A percentile compares a stretch with the other conserved stretches of the same genome.
Evolutionary conservation across 37 sponge, comb jelly and placozoan genomes (phyloP).

Genomic region (Haliclona indistincta): DNA sequence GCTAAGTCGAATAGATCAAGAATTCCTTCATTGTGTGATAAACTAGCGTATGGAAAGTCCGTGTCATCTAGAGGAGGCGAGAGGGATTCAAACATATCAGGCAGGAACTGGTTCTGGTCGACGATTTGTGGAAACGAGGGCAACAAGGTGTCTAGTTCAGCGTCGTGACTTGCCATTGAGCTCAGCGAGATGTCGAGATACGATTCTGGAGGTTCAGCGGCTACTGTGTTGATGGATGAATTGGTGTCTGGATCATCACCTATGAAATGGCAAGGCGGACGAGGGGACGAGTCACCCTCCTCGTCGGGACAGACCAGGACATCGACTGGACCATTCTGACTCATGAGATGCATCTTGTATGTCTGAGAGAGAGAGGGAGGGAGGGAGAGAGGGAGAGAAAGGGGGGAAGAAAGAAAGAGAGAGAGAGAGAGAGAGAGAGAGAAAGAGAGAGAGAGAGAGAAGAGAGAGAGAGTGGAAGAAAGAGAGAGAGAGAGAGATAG

Average conservation of each 20-base stretch:
- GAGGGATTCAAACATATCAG: slow-evolving; percentile 45
- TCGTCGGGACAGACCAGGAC: slow-evolving; percentile 80
- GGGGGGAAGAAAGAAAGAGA: not conserved
- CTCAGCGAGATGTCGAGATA: slow-evolving; percentile 64
- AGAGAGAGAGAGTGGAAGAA: too few species aligned
- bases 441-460: not conserved
- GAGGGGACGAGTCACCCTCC: slow-evolving; percentile 3
- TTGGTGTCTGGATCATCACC: not conserved
- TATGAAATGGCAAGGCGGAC: not conserved
- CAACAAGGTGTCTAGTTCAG: slow-evolving; percentile 33
- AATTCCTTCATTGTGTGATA: slow-evolving; percentile 61
- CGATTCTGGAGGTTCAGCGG: not conserved
- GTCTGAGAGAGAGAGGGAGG: slow-evolving; percentile 32
- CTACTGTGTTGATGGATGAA: not conserved
- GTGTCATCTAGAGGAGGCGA: slow-evolving; percentile 31
- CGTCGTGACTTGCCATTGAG: slow-evolving; percentile 47
- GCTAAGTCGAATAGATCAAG: slow-evolving; percentile 70
- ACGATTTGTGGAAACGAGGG: not conserved
- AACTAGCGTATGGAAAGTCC: slow-evolving; percentile 50
- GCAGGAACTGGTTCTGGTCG: not conserved
- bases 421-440: not conserved
- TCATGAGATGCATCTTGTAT: slow-evolving; percentile 73
- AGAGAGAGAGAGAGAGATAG: too few species aligned
- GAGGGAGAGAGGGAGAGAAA: not conserved
- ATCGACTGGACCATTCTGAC: slow-evolving; percentile 72